Conservation (phyloP, 2,797 vertebrate genomes). For the Fistularia commersonii region DNA sequence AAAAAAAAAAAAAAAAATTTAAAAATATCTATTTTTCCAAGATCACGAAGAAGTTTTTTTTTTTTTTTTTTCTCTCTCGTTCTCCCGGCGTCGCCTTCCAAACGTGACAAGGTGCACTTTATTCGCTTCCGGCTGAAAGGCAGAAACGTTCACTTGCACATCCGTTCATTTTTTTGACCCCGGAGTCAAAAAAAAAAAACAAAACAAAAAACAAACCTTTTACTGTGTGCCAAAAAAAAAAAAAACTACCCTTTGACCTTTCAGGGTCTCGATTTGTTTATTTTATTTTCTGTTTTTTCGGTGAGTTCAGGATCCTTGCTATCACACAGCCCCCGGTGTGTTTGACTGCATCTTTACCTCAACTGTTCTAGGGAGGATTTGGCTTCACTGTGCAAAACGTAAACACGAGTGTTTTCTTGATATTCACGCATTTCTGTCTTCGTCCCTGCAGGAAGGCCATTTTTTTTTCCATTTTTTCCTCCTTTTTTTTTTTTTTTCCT, state of each 20-base stretch:
- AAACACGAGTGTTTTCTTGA: constrained; percentile 35
- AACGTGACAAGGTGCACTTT: constrained; percentile 63
- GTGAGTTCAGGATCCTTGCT: constrained; percentile 56
- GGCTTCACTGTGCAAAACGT: constrained; percentile 81
- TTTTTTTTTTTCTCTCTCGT: no score
- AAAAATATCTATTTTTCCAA: no score
- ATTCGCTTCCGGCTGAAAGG: constrained; percentile 35
- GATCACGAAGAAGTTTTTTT: no score
- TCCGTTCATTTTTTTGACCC: constrained; percentile 30
- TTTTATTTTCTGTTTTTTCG: constrained; percentile 76
- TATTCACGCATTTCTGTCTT: constrained; percentile 28
- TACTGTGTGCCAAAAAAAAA: constrained; percentile 54
- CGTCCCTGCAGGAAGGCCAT: constrained; percentile 39
- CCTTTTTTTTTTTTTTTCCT: neutral
- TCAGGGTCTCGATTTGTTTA: constrained; percentile 36
- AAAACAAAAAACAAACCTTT: constrained; percentile 47
- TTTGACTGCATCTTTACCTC: constrained; percentile 88
- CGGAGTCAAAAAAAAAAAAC: constrained; percentile 28
- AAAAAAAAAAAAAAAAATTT: no score
- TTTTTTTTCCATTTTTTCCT: no score
- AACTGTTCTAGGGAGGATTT: constrained; percentile 83
- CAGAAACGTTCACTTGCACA: constrained; percentile 41
- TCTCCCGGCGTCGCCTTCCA: constrained; percentile 31
- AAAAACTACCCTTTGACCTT: constrained; percentile 55
- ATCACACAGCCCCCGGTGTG: constrained; percentile 75